Percentiles rank a stretch among this genome's conserved stretches.
phyloP scores from a whole-genome alignment of 1,140 invertebrate genomes.

The Bombus waltoni region DNA sequence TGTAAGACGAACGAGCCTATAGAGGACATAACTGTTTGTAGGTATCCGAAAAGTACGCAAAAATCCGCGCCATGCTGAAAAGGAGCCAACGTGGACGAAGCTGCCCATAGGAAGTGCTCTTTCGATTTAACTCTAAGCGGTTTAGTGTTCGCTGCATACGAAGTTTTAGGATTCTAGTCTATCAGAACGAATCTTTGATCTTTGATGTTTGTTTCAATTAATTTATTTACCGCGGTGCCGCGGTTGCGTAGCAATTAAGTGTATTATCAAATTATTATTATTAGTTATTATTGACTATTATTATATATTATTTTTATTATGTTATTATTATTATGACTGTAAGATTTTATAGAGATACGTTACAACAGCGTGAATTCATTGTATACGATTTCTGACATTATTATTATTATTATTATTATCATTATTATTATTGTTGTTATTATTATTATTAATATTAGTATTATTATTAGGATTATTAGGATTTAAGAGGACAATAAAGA shows the following conservation, averaged over 20 bases:
- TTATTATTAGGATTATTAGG: conserved; percentile 17
- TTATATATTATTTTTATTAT: conserved; percentile 34
- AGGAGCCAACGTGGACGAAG: conserved; percentile 49
- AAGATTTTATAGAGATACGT: conserved; percentile 63
- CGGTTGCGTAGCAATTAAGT: conserved; percentile 56
- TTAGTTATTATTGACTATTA: conserved; percentile 45
- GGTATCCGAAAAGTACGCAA: conserved; percentile 77
- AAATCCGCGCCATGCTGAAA: conserved; percentile 77
- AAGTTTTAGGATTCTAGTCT: conserved; percentile 79
- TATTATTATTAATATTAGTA: neutral
- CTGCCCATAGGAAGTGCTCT: conserved; percentile 77
- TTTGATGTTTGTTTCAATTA: conserved; percentile 74
- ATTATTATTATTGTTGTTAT: conserved; percentile 22
- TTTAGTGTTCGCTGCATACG: conserved; percentile 52
- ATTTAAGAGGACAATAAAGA: conserved; percentile 64
- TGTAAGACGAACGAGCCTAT: neutral
- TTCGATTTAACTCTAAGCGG: conserved; percentile 66
- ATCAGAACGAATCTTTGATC: conserved; percentile 71
- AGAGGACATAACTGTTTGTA: conserved; percentile 19
- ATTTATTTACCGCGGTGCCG: conserved; percentile 72
- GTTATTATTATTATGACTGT: conserved; percentile 53
- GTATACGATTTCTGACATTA: conserved; percentile 47
- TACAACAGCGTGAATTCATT: conserved; percentile 52
- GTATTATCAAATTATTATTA: conserved; percentile 31
- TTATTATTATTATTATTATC: neutral